A percentile compares a stretch with the other conserved stretches of the same genome.
Conservation (phyloP, 2,113 vertebrate genomes). For the Cyanistes caeruleus region DNA sequence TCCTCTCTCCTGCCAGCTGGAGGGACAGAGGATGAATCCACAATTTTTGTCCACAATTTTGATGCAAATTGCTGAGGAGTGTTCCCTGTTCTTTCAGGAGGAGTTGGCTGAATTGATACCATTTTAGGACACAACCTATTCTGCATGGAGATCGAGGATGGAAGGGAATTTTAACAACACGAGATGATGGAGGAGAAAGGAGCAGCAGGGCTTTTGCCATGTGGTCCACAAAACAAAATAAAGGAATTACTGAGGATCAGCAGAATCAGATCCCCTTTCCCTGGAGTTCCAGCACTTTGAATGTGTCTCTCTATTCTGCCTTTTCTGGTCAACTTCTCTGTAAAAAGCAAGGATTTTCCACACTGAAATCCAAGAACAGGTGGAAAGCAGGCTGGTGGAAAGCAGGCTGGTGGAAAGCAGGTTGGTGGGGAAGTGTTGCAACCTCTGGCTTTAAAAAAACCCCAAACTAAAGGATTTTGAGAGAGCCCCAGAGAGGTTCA, state of each 20-base stretch:
- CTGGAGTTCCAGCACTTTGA: background rate
- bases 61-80: background rate
- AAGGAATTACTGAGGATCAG: background rate
- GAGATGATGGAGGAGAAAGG: background rate
- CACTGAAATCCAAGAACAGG: background rate
- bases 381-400: background rate
- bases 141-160: background rate
- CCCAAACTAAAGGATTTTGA: rapidly evolving
- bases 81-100: background rate
- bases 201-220: background rate
- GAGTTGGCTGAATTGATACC: background rate
- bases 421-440: background rate
- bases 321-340: background rate
- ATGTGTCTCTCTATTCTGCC: background rate
- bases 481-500: background rate
- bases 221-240: background rate
- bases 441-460: background rate
- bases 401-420: background rate
- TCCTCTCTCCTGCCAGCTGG: background rate
- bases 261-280: background rate
- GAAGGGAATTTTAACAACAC: background rate
- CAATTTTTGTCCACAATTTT: background rate
- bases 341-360: background rate
- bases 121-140: background rate
- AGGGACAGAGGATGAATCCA: background rate